Conservation (phyloP, 2,113 vertebrate species). For the Neodon shergylaensis region DNA sequence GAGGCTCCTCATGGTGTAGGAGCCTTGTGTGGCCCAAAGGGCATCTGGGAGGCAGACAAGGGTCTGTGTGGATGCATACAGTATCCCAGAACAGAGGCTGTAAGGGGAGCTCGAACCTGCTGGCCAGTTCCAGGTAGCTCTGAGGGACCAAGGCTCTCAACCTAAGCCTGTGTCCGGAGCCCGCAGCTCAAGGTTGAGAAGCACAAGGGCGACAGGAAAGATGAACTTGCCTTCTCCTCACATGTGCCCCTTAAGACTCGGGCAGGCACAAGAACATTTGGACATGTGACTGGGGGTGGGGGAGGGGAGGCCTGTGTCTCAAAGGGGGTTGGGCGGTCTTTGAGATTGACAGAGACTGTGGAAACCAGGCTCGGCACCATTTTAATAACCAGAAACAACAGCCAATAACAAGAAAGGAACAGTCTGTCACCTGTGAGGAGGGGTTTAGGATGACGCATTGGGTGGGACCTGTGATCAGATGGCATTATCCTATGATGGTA, state of each 20-base stretch:
- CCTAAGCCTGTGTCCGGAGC: background rate
- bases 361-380: background rate
- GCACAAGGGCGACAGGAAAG: no score
- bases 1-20: no score
- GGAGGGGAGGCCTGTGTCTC: accelerated
- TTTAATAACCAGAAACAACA: background rate
- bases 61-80: no score
- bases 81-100: background rate
- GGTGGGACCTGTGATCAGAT: accelerated
- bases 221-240: accelerated
- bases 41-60: background rate
- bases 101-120: background rate
- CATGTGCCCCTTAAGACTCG: background rate
- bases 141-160: background rate
- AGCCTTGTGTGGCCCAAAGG: background rate
- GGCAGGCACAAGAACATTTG: background rate
- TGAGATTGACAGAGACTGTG: accelerated
- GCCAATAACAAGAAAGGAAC: background rate
- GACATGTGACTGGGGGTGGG: background rate
- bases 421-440: accelerated
- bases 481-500: accelerated
- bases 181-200: accelerated
- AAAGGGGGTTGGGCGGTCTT: accelerated
- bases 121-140: background rate
- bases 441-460: background rate